Evolutionary conservation across 92 coral and sea anemone genomes (phyloP).

Genomic region (Heteractis magnifica): DNA sequence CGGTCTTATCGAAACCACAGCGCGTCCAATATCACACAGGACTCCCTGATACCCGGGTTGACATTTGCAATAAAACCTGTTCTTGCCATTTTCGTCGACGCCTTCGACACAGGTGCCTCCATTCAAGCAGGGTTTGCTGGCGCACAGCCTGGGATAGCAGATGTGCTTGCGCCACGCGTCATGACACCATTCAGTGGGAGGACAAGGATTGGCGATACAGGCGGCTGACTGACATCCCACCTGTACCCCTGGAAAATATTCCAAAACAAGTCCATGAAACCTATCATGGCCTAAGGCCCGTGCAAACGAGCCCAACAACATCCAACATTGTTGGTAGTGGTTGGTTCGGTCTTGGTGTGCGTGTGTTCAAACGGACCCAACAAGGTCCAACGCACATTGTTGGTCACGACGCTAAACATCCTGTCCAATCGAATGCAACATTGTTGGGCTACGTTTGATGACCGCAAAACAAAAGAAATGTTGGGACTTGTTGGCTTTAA

Average conservation of each 20-base stretch:
- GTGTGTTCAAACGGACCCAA: too few relatives aligned
- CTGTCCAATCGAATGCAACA: too few relatives aligned
- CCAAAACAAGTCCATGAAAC: not conserved
- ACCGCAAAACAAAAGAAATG: too few relatives aligned
- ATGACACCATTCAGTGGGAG: slow-evolving; percentile 71
- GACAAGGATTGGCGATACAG: slow-evolving; percentile 60
- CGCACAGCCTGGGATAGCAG: slow-evolving; percentile 79
- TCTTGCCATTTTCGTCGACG: slow-evolving; percentile 53
- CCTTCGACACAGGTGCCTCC: slow-evolving; percentile 84
- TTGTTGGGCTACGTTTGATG: too few relatives aligned
- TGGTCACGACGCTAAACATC: too few relatives aligned
- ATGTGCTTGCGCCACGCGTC: slow-evolving; percentile 81
- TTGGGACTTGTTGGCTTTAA: too few relatives aligned
- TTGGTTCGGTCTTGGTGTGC: too few relatives aligned
- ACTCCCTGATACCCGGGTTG: slow-evolving; percentile 71
- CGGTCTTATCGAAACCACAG: slow-evolving; percentile 57
- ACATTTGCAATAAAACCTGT: slow-evolving; percentile 73
- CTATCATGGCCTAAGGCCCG: too few relatives aligned
- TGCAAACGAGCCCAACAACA: too few relatives aligned
- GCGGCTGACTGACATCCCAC: slow-evolving; percentile 72
- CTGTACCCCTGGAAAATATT: slow-evolving; percentile 54
- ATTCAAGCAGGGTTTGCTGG: slow-evolving; percentile 67
- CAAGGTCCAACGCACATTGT: too few relatives aligned
- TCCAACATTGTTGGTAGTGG: too few relatives aligned
- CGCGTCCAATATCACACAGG: slow-evolving; percentile 65